Evolutionary conservation across 2,888 invertebrate species (phyloP), one percentile per base, ranked within the genome.

Genomic region (Dasypogon diadema): DNA sequence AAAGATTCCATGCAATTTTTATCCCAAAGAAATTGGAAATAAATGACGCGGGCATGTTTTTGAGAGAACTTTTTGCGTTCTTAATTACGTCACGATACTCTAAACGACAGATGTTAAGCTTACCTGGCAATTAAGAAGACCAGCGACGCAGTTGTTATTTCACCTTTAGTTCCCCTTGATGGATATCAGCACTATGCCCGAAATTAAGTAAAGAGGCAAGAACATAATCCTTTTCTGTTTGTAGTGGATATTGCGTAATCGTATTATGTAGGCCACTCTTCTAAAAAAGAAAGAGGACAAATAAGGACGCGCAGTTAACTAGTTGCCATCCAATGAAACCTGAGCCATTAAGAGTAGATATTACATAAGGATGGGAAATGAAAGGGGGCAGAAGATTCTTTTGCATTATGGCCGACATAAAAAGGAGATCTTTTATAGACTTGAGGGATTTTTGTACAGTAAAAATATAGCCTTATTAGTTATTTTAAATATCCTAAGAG

Each of bases 101-200:
- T 5, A 2, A 42, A 42, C 2, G 42, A n/a, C 42, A 42, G 42
- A 42, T 42, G 42, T 42, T 42, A 12, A 12, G 8, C n/a, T 3
- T 12, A 42, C 12, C 42, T 12, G 21, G 18, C 37, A 60, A 34
- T 60, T 34, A 34, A 18, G 60, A 18, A 12, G 8, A 60, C 34
- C 34, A 16, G n/a, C 4, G 12, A 12, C 30, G 2, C 34, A 26
- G 60, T 34, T 42, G 37, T 37, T 37, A 34, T 34, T 34, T 34
- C 60, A 60, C 60, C 60, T 60, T 60, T 21, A 60, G 16, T 37
- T 60, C 24, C 16, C 60, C 60, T 60, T 60, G 60, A 60, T 60
- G 37, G 16, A 37, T 37, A 60, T 60, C 37, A 60, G 21, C 34
- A 10, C 21, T 18, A 30, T 60, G 21, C 60, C 37, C 37, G 37